Percentiles rank a stretch among this genome's conserved stretches.
Evolutionary conservation across 1,140 invertebrate species (phyloP).

Genomic region (Carposina sasakii): DNA sequence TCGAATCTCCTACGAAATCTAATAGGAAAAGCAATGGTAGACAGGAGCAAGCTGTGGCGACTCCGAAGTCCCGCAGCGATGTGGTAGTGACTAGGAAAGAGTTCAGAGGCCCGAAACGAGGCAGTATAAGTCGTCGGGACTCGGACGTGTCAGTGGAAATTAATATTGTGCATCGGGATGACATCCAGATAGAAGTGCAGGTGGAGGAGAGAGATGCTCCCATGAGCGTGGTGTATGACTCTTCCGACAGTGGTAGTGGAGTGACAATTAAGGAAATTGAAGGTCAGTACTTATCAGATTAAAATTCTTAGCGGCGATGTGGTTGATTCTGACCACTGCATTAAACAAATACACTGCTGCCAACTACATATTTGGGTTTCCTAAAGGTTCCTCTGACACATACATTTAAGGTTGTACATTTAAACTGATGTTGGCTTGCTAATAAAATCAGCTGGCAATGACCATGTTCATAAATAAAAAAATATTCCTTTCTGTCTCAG

Average conservation of each 20-base stretch:
- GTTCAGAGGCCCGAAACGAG: slow-evolving; percentile 44
- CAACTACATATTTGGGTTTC: no score
- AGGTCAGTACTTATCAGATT: no score
- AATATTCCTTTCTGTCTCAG: no score
- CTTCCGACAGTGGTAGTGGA: slow-evolving; percentile 32
- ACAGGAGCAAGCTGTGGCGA: slow-evolving; percentile 15
- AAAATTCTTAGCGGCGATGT: no score
- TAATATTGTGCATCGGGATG: slow-evolving; percentile 66
- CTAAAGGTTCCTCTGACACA: no score
- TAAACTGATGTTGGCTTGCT: no score
- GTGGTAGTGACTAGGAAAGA: slow-evolving; percentile 55
- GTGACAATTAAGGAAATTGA: slow-evolving; percentile 55
- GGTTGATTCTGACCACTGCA: no score
- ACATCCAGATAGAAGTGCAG: slow-evolving; percentile 68
- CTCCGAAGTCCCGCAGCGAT: slow-evolving; percentile 38
- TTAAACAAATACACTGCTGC: no score
- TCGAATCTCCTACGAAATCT: slow-evolving; percentile 31
- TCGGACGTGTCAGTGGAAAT: slow-evolving; percentile 68
- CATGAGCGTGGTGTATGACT: slow-evolving; percentile 47
- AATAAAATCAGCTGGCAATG: no score
- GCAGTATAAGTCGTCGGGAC: slow-evolving; percentile 42
- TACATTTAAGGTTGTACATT: no score
- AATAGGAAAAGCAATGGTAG: slow-evolving; percentile 29
- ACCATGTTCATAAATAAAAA: no score
- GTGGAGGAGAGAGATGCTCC: slow-evolving; percentile 65